phyloP scores from a whole-genome alignment of 1,140 invertebrate species.

The Calycopis cecrops region DNA sequence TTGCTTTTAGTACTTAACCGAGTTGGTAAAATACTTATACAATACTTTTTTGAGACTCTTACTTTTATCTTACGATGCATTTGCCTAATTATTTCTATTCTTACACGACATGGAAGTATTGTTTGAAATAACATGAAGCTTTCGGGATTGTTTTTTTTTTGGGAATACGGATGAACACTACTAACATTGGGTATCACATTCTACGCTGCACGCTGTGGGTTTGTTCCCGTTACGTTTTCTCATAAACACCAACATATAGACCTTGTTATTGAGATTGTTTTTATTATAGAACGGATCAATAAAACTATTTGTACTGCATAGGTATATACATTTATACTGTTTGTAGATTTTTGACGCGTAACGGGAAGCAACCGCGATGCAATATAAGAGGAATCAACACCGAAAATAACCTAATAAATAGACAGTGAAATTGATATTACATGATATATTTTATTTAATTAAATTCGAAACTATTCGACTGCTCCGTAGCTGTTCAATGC shows the following conservation, averaged over 20 bases:
- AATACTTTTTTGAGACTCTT: constrained; percentile 68
- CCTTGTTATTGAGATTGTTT: constrained; percentile 4
- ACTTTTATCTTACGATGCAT: constrained; percentile 68
- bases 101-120: constrained; percentile 58
- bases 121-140: constrained; percentile 39
- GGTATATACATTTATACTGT: constrained; percentile 9
- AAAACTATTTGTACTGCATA: constrained; percentile 11
- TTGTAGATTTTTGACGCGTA: constrained; percentile 26
- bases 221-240: constrained; percentile 47
- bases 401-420: constrained; percentile 70
- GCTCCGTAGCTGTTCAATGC: constrained; percentile 54
- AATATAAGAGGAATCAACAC: constrained; percentile 69
- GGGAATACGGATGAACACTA: constrained; percentile 54
- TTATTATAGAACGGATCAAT: constrained; percentile 3
- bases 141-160: constrained; percentile 33
- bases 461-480: constrained; percentile 69
- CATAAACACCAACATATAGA: constrained; percentile 16
- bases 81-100: constrained; percentile 64
- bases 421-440: constrained; percentile 72
- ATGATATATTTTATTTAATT: constrained; percentile 61
- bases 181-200: constrained; percentile 64
- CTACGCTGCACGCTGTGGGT: constrained; percentile 52
- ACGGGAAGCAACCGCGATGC: constrained; percentile 58
- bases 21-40: constrained; percentile 71
- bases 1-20: constrained; percentile 66